Percentiles rank a stretch among this genome's conserved stretches.
phyloP scores from a whole-genome alignment of 2,797 vertebrate genomes.

The Schizopygopsis pylzovi region DNA sequence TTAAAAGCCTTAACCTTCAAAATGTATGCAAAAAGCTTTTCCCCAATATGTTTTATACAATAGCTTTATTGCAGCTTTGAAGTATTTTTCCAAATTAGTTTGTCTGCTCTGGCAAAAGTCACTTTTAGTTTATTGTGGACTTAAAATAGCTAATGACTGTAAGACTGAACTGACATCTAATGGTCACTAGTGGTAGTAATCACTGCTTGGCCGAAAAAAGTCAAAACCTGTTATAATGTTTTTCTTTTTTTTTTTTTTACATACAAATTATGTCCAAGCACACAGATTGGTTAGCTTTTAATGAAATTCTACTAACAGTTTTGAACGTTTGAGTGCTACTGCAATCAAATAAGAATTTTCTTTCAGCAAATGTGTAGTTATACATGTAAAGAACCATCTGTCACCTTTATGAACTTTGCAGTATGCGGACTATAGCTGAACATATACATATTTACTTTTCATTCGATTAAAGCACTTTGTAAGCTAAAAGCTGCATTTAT shows the following conservation, averaged over 20 bases:
- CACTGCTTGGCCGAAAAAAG: constrained; percentile 64
- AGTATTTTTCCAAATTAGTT: constrained; percentile 81
- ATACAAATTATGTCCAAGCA: constrained; percentile 38
- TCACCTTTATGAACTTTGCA: constrained; percentile 18
- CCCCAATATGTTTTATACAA: constrained; percentile 75
- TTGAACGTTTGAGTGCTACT: constrained; percentile 30
- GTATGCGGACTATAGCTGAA: constrained; percentile 52
- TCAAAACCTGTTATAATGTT: not conserved
- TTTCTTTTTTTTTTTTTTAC: not conserved
- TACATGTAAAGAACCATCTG: constrained; percentile 26
- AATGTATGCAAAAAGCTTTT: constrained; percentile 88
- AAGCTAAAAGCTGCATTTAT: constrained; percentile 56
- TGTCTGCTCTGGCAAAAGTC: constrained; percentile 60
- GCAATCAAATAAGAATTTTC: constrained; percentile 24
- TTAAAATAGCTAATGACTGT: constrained; percentile 63
- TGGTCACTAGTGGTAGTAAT: constrained; percentile 68
- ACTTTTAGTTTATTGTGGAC: constrained; percentile 30
- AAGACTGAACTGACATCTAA: constrained; percentile 68
- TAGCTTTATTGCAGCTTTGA: constrained; percentile 77
- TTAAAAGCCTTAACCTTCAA: constrained; percentile 92
- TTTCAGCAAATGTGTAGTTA: constrained; percentile 47
- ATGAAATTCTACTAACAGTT: constrained; percentile 49
- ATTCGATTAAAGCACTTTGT: constrained; percentile 67
- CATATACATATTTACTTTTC: constrained; percentile 54
- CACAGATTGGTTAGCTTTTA: constrained; percentile 29